Evolutionary conservation across 1,140 invertebrate species (phyloP).

Genomic region (Batillaria attramentaria): DNA sequence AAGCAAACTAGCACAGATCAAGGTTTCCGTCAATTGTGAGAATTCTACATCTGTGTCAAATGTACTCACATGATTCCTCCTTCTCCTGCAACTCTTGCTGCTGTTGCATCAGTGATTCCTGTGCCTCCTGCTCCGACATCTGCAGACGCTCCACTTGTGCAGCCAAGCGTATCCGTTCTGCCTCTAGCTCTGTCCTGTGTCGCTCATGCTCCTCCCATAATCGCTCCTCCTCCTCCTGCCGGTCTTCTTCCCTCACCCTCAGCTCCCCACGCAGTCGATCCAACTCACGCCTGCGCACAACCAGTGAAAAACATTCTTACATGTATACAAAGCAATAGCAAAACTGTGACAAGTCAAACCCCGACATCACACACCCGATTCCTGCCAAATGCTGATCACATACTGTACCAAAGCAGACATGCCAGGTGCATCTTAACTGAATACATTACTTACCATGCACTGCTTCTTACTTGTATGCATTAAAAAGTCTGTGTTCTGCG

Average conservation of each 20-base stretch:
- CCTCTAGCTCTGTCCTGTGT: conserved; percentile 56
- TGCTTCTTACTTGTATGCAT: no score
- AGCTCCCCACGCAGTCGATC: conserved; percentile 54
- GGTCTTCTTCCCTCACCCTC: conserved; percentile 50
- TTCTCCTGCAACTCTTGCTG: conserved; percentile 53
- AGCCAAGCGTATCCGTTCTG: conserved; percentile 48
- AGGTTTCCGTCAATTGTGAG: no score
- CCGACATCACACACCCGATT: no score
- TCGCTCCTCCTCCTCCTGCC: conserved; percentile 58
- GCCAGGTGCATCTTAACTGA: no score
- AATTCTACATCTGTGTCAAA: no score
- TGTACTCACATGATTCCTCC: conserved; percentile 58
- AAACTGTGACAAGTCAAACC: not conserved
- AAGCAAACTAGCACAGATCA: no score
- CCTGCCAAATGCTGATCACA: no score
- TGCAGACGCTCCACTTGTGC: conserved; percentile 47
- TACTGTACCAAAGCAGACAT: no score
- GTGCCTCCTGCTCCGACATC: conserved; percentile 39
- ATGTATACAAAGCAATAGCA: not conserved
- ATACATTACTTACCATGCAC: no score
- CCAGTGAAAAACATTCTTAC: not conserved
- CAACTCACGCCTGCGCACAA: conserved; percentile 55
- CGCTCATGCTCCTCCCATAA: conserved; percentile 57
- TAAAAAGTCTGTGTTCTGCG: no score
- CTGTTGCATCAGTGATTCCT: conserved; percentile 52